A percentile compares a stretch with the other conserved stretches of the same genome.
phyloP scores from a whole-genome alignment of 1,140 invertebrate species.

The Pemphigus obesinymphae region DNA sequence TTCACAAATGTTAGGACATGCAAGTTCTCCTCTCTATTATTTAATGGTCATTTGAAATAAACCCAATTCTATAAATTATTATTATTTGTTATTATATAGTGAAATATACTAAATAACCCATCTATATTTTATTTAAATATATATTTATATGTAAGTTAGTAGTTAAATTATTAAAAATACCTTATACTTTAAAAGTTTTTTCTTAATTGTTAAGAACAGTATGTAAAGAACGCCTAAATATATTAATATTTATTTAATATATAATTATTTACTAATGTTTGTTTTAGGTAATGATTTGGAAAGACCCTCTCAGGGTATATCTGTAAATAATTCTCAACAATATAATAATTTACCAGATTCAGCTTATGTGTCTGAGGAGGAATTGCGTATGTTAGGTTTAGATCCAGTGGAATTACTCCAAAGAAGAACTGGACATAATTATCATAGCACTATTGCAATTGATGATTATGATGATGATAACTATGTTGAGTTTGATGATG shows the following conservation, averaged over 20 bases:
- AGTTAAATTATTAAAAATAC: not conserved
- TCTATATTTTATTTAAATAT: no score
- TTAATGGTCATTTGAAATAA: no score
- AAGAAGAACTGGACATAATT: not conserved
- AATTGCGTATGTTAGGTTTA: not conserved
- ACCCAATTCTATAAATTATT: no score
- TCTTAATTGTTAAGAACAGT: not conserved
- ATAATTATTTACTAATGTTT: not conserved
- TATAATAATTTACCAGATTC: not conserved
- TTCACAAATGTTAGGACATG: no score
- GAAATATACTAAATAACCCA: no score
- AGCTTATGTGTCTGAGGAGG: not conserved
- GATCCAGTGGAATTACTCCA: not conserved
- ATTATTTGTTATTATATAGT: no score
- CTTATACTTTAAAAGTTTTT: not conserved
- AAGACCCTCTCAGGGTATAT: no score
- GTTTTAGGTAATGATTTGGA: not conserved
- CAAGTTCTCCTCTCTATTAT: no score
- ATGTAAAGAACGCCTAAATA: conserved; percentile 22
- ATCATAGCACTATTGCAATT: not conserved
- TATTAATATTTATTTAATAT: not conserved
- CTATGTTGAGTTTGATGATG: not conserved
- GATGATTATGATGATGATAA: not conserved
- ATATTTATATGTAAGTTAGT: no score
- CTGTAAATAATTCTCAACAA: no score